Conservation (phyloP, 2,113 vertebrate genomes). For the Lutjanus erythropterus region DNA sequence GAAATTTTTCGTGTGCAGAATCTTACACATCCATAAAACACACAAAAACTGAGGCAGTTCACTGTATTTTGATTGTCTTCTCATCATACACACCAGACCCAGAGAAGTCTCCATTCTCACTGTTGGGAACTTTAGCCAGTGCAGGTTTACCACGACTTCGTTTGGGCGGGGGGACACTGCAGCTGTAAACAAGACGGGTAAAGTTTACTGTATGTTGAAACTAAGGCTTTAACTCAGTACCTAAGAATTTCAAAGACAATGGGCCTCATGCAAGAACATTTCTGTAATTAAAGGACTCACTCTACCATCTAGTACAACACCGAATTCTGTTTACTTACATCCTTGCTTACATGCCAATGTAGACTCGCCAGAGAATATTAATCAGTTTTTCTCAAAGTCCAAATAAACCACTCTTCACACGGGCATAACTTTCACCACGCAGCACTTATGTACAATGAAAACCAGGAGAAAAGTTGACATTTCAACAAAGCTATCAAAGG, state of each 20-base stretch:
- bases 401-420: too few relatives aligned
- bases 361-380: too few relatives aligned
- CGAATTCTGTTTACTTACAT: too few relatives aligned
- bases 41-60: slow-evolving; percentile 8
- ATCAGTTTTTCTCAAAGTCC: too few relatives aligned
- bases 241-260: neutral
- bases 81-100: slow-evolving; percentile 87
- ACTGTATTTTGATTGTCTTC: slow-evolving; percentile 17
- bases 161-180: slow-evolving; percentile 90
- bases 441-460: too few relatives aligned
- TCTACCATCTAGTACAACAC: too few relatives aligned
- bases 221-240: neutral
- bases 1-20: slow-evolving; percentile 1
- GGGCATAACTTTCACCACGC: too few relatives aligned
- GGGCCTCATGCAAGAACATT: neutral
- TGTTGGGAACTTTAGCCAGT: slow-evolving; percentile 89
- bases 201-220: neutral
- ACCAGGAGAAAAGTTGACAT: too few relatives aligned
- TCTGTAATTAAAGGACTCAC: neutral
- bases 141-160: slow-evolving; percentile 95
- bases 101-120: slow-evolving; percentile 87
- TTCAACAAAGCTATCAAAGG: too few relatives aligned
- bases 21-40: slow-evolving; percentile 1
- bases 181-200: slow-evolving; percentile 28
- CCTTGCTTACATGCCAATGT: too few relatives aligned